phyloP scores from a whole-genome alignment of 2,888 invertebrate species.

The Didymodactylos carnosus region DNA sequence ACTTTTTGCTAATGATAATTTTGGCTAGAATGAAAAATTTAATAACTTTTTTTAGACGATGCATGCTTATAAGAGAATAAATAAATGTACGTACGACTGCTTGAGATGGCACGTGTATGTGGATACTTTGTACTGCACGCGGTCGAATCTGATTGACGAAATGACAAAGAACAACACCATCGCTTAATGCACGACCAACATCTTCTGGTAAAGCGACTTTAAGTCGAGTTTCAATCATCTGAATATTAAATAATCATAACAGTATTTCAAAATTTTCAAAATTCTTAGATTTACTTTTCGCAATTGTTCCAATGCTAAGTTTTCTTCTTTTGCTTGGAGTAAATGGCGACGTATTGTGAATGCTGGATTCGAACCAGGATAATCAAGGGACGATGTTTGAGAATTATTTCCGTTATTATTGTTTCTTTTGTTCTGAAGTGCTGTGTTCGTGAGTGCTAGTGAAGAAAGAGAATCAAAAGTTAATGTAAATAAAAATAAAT shows the following conservation, averaged over 20 bases:
- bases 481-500: not conserved
- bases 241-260: slow-evolving; percentile 18
- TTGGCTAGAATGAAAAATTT: slow-evolving; percentile 49
- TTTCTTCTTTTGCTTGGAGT: slow-evolving; percentile 70
- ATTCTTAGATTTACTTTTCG: slow-evolving; percentile 52
- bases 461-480: not conserved
- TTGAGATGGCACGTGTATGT: slow-evolving; percentile 60
- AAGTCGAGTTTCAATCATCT: slow-evolving; percentile 70
- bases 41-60: not conserved
- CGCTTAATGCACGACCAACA: slow-evolving; percentile 57
- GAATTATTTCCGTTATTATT: not conserved
- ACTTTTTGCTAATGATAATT: slow-evolving; percentile 79
- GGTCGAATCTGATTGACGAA: slow-evolving; percentile 77
- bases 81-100: slow-evolving; percentile 25
- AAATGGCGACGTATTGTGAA: slow-evolving; percentile 79
- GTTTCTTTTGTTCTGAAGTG: not conserved
- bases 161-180: slow-evolving; percentile 81
- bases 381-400: not conserved
- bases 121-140: slow-evolving; percentile 69
- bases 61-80: not conserved
- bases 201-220: slow-evolving; percentile 72
- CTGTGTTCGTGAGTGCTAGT: not conserved
- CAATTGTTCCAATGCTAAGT: slow-evolving; percentile 60
- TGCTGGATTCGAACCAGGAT: slow-evolving; percentile 42
- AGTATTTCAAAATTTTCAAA: too few relatives aligned